Conservation (phyloP, 2,113 vertebrate species). For the Cisticola juncidis region DNA sequence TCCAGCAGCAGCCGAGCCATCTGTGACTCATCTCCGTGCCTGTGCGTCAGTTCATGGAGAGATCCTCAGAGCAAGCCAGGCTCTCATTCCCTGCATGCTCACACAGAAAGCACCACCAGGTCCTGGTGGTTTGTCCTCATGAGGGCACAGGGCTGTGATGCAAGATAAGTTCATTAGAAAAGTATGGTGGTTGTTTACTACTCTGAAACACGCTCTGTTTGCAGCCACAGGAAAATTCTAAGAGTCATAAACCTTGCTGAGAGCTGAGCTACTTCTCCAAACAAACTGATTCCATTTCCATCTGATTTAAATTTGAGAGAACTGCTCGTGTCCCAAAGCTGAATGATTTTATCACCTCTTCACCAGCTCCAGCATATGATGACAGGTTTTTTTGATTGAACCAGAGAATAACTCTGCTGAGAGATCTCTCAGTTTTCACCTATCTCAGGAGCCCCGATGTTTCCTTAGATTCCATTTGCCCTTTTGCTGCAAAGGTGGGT, state of each 20-base stretch:
- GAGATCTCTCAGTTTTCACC: conserved; percentile 19
- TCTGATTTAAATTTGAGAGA: conserved; percentile 57
- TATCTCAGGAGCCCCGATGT: conserved; percentile 12
- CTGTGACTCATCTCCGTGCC: conserved; percentile 32
- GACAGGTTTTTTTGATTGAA: conserved; percentile 34
- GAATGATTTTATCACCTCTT: conserved; percentile 59
- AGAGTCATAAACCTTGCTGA: neutral
- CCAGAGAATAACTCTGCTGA: conserved; percentile 5
- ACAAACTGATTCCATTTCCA: conserved; percentile 27
- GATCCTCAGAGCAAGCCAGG: neutral
- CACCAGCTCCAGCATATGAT: conserved; percentile 31
- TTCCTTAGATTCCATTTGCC: neutral
- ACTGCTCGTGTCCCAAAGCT: conserved; percentile 2
- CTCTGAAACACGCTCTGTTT: neutral
- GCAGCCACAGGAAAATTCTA: neutral
- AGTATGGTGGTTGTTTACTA: neutral
- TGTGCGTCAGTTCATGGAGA: neutral
- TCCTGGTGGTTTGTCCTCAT: neutral
- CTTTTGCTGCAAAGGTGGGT: neutral
- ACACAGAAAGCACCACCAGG: neutral
- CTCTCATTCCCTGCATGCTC: neutral
- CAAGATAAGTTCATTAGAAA: neutral
- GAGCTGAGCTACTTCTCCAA: conserved; percentile 25
- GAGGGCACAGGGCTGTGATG: neutral
- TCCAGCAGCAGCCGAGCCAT: neutral